A percentile compares a stretch with the other conserved stretches of the same genome.
phyloP scores from a whole-genome alignment of 2,888 invertebrate species.

The Melanargia galathea region DNA sequence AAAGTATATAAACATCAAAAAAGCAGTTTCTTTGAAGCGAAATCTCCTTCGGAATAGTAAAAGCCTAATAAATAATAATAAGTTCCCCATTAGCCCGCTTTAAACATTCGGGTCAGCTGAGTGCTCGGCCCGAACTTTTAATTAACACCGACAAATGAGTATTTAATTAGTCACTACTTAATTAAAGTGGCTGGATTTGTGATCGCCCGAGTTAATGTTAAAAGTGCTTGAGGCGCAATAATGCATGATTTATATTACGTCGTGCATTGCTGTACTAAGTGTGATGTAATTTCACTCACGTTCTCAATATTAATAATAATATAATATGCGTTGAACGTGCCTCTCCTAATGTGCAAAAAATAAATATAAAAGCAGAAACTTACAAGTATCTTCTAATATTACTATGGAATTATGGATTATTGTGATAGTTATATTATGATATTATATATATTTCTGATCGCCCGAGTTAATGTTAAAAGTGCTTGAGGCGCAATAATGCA shows the following conservation, averaged over 20 bases:
- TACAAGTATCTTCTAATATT: too few relatives aligned
- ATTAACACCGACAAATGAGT: slow-evolving; percentile 28
- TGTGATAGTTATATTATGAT: too few relatives aligned
- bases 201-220: slow-evolving; percentile 11
- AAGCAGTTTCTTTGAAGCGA: neutral
- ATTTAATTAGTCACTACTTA: slow-evolving; percentile 29
- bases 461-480: too few relatives aligned
- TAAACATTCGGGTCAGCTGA: slow-evolving; percentile 14
- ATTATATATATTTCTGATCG: too few relatives aligned
- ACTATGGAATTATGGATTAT: too few relatives aligned
- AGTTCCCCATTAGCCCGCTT: slow-evolving; percentile 23
- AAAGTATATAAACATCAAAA: neutral
- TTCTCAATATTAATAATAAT: too few relatives aligned
- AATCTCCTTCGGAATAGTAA: slow-evolving; percentile 2
- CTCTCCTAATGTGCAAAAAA: too few relatives aligned
- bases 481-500: too few relatives aligned
- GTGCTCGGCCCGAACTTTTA: slow-evolving; percentile 10
- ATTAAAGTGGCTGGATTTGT: slow-evolving; percentile 33
- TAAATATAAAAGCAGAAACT: too few relatives aligned
- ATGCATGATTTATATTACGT: neutral
- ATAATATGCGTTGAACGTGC: too few relatives aligned
- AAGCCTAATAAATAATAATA: slow-evolving; percentile 22
- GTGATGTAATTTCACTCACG: too few relatives aligned
- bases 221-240: neutral
- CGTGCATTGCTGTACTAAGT: too few relatives aligned